Conservation (phyloP, 2,888 invertebrate species). For the Sylvicola fuscatus region DNA sequence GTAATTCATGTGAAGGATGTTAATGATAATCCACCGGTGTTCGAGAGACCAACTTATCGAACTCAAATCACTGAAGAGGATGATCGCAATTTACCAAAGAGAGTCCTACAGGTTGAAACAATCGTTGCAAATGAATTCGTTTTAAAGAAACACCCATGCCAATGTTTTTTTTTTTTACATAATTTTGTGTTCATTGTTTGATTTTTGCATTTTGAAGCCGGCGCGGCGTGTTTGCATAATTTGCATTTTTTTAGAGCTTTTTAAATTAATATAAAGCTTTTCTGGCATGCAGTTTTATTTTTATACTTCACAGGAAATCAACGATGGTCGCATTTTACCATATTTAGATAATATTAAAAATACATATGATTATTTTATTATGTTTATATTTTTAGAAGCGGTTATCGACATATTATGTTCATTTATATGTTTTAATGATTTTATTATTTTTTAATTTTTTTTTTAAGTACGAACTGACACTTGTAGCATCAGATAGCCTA, state of each 20-base stretch:
- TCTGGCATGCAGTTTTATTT: too few relatives aligned
- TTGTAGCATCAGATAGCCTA: constrained; percentile 76
- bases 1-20: constrained; percentile 95
- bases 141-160: too few relatives aligned
- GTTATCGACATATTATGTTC: constrained; percentile 1
- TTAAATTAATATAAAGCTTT: too few relatives aligned
- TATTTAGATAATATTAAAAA: too few relatives aligned
- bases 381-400: too few relatives aligned
- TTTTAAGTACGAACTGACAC: constrained; percentile 61
- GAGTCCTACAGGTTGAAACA: constrained; percentile 59
- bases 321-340: too few relatives aligned
- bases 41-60: constrained; percentile 83
- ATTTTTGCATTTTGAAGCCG: constrained; percentile 5
- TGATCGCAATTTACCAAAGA: constrained; percentile 82
- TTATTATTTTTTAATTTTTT: constrained; percentile 10
- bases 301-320: too few relatives aligned
- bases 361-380: too few relatives aligned
- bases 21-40: constrained; percentile 95
- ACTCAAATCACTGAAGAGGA: constrained; percentile 94
- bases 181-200: not conserved
- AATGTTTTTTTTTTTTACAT: too few relatives aligned
- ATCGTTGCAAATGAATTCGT: too few relatives aligned
- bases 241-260: constrained; percentile 5
- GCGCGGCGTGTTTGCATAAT: too few relatives aligned
- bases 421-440: constrained; percentile 6